Evolutionary conservation across 2,888 invertebrate species (phyloP).

Genomic region (Eilema depressum): DNA sequence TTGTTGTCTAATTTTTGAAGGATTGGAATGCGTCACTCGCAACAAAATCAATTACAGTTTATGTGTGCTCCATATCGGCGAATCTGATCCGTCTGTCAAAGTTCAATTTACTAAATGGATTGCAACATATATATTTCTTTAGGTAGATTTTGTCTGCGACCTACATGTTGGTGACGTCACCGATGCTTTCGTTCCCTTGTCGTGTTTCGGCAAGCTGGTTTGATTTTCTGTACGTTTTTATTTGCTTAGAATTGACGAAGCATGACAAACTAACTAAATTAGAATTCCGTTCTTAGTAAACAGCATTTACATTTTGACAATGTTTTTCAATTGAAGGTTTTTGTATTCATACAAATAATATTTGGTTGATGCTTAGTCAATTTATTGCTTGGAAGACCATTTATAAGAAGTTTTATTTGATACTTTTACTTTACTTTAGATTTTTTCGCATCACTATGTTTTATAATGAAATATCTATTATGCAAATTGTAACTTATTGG

Average conservation of each 20-base stretch:
- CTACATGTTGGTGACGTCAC: slow-evolving; percentile 34
- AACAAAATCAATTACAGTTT: slow-evolving; percentile 43
- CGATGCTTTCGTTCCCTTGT: slow-evolving; percentile 16
- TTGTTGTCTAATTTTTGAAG: slow-evolving; percentile 39
- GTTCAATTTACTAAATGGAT: slow-evolving; percentile 51
- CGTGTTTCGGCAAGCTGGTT: slow-evolving; percentile 22
- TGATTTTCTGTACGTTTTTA: slow-evolving; percentile 1
- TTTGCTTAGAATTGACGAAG: neutral
- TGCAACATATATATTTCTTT: slow-evolving; percentile 37
- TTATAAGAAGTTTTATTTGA: no score
- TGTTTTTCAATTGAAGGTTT: neutral
- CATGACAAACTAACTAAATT: slow-evolving; percentile 1
- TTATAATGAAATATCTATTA: no score
- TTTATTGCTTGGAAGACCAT: neutral
- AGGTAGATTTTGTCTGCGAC: slow-evolving; percentile 34
- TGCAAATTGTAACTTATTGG: no score
- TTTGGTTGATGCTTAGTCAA: neutral
- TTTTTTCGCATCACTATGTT: neutral
- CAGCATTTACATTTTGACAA: neutral
- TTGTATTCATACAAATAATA: neutral
- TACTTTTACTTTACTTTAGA: neutral
- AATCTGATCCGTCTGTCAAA: slow-evolving; percentile 42
- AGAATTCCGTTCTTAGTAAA: neutral
- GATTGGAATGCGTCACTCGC: slow-evolving; percentile 41
- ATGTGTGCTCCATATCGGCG: slow-evolving; percentile 39